Base-by-base conservation (phyloP, 2,888 invertebrate species). In the Trisateles emortualis region DNA sequence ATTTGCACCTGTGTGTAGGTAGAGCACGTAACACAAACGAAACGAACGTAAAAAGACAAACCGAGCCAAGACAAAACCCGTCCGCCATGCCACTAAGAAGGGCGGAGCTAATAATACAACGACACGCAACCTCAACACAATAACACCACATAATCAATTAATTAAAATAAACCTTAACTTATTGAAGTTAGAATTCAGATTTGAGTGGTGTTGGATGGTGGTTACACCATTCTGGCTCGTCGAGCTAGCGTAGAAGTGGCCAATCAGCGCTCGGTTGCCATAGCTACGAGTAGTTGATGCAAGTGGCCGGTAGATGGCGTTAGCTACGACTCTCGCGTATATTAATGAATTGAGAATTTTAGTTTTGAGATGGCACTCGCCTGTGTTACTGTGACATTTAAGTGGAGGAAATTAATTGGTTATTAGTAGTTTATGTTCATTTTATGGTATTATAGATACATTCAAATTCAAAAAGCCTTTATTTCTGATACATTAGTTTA, bases 251-350 rank as follows among this genome's bases (percentile, higher is more conserved):
- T 52, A 74, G 81, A 87, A 88, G 89, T 87, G 87, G 90, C 91
- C 90, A 90, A 91, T 91, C 87, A 90, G 86, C 80, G 84, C 72
- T 67, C 81, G 82, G 92, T 92, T 86, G 80, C 87, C 81, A 89
- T 89, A 78, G 81, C 83, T 75, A 90, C 91, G 82, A 40, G 59
- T 40, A 60, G 78, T 78, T 82, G 65, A 56, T 69, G 57, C 70
- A 45, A 61, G 60, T 54, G 54, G 45, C 59, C 68, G 76, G 75
- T 79, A 92, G 92, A 90, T 92, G 92, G 90, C 90, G 87, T 58
- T 78, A 64, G 36, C 16, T n/a, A 32, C 10, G 55, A 24, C 41
- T 59, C 51, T 59, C 45, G 52, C 56, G 35, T 45, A 43, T 49
- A 61, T 61, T 68, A 65, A 66, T 69, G 57, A 44, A 72, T 72